phyloP scores from a whole-genome alignment of 2,113 vertebrate genomes.

The Leucosticte australis region DNA sequence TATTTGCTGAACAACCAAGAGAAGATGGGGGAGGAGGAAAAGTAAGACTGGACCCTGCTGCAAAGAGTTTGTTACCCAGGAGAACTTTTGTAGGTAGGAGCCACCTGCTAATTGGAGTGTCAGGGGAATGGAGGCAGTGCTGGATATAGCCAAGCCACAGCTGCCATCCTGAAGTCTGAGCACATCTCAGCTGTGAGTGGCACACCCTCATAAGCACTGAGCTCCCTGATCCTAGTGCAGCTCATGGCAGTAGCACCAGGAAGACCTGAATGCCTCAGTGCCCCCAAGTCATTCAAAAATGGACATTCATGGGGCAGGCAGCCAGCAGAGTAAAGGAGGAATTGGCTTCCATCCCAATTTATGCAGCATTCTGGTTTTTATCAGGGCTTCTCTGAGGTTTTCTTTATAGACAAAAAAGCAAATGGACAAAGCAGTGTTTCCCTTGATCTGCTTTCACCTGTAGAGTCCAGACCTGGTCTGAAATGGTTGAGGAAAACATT shows the following conservation, averaged over 20 bases:
- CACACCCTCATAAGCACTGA: neutral
- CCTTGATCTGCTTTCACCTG: neutral
- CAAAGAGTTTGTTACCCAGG: neutral
- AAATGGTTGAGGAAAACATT: neutral
- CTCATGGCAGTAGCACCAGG: neutral
- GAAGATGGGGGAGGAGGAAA: neutral
- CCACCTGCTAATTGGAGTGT: neutral
- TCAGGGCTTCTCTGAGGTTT: neutral
- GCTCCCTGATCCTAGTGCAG: neutral
- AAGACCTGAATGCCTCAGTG: constrained; percentile 35
- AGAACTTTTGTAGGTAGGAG: neutral
- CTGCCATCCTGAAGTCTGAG: neutral
- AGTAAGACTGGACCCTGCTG: neutral
- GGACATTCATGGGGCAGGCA: neutral
- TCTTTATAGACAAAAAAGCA: neutral
- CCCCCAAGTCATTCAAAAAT: neutral
- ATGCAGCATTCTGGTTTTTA: neutral
- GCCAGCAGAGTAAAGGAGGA: neutral
- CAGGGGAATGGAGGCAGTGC: neutral
- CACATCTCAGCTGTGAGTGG: neutral
- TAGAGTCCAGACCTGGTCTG: neutral
- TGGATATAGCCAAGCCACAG: neutral
- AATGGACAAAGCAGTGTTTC: neutral
- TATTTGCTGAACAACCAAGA: neutral
- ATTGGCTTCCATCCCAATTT: neutral